Evolutionary conservation across 2,888 invertebrate genomes (phyloP).

Genomic region (Galerucella nymphaeae): DNA sequence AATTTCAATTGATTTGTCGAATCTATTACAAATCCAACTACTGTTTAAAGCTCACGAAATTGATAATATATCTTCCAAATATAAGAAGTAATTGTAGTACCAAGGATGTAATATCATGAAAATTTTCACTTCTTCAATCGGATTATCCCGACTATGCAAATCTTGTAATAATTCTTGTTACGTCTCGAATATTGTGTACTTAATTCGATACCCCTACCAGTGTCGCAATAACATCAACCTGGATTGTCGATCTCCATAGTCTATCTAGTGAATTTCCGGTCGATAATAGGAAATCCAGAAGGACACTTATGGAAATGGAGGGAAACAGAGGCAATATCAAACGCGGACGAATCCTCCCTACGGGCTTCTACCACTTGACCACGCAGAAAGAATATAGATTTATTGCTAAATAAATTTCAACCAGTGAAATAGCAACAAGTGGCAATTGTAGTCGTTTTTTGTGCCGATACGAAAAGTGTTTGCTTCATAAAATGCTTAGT

Average conservation of each 20-base stretch:
- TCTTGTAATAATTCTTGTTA: not conserved
- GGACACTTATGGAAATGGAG: constrained; percentile 46
- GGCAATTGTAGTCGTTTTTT: no score
- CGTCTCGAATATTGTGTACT: not conserved
- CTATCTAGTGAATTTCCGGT: constrained; percentile 43
- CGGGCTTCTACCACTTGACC: constrained; percentile 44
- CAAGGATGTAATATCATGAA: no score
- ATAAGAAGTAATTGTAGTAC: no score
- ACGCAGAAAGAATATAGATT: constrained; percentile 43
- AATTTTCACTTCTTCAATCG: no score
- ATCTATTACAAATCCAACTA: not conserved
- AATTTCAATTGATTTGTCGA: not conserved
- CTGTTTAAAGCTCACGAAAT: not conserved
- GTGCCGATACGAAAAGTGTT: no score
- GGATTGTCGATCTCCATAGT: constrained; percentile 38
- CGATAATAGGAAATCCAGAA: constrained; percentile 44
- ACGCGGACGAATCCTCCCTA: constrained; percentile 36
- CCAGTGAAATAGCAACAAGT: constrained; percentile 43
- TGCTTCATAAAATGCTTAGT: no score
- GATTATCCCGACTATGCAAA: no score
- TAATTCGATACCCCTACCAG: not conserved
- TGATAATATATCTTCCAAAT: no score
- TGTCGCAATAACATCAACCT: constrained; percentile 25
- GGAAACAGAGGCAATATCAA: constrained; percentile 35
- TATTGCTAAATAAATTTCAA: constrained; percentile 43